These are phyloP conservation scores for Phocides pigmalion DNA, from an alignment of 1,140 invertebrate species.

Conservation along the genomic window DNA sequence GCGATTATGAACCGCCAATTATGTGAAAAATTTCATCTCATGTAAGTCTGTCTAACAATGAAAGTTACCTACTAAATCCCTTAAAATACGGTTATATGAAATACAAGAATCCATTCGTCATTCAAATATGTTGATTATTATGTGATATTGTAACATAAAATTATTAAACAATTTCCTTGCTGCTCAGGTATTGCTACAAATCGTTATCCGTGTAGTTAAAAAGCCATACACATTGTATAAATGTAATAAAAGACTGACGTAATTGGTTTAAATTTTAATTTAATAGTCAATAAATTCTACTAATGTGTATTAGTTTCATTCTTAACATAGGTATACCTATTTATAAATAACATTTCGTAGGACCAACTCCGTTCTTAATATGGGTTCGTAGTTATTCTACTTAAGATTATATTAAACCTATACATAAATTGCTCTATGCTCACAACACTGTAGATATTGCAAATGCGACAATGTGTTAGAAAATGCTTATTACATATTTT, in stretches of 20 bases:
- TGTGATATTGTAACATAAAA: too few species aligned
- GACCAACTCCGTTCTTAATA: slow-evolving; percentile 23
- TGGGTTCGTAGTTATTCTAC: slow-evolving; percentile 15
- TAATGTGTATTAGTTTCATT: slow-evolving; percentile 33
- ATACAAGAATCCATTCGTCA: too few species aligned
- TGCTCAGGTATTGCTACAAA: too few species aligned
- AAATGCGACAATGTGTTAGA: slow-evolving; percentile 12
- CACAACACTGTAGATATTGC: slow-evolving; percentile 23
- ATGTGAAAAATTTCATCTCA: too few species aligned
- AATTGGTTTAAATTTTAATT: slow-evolving; percentile 38
- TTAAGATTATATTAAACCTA: slow-evolving; percentile 2
- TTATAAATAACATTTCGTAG: slow-evolving; percentile 31
- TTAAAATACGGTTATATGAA: too few species aligned
- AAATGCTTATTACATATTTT: slow-evolving; percentile 7
- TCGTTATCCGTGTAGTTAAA: too few species aligned
- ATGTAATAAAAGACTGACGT: slow-evolving; percentile 3
- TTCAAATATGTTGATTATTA: too few species aligned
- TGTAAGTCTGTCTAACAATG: too few species aligned
- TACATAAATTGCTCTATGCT: slow-evolving; percentile 21
- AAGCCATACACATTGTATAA: background rate
- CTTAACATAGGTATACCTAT: slow-evolving; percentile 24
- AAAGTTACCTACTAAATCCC: too few species aligned
- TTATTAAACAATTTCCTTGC: too few species aligned
- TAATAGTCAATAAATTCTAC: slow-evolving; percentile 44
- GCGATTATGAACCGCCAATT: too few species aligned